Base-by-base conservation (phyloP, 2,888 invertebrate genomes). In the Drosophila putrida region DNA sequence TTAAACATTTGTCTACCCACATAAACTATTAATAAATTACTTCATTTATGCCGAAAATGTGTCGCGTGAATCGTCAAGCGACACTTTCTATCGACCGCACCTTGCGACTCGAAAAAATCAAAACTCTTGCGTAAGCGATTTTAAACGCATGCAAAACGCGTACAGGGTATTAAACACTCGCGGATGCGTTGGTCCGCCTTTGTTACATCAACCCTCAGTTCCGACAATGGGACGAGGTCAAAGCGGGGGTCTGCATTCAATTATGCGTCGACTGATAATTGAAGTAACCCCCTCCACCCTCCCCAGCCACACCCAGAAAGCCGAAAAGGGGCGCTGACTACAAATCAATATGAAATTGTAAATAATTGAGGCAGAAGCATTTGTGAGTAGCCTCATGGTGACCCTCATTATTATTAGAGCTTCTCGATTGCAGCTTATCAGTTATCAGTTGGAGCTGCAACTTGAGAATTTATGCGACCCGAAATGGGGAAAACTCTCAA, bases 131-230 rank as follows among this genome's bases (percentile, higher is more conserved):
- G 69, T 60, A 82, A 82, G 84, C 71, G 67, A 20, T 43, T 78
- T 47, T 58, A 69, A 85, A 82, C 88, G 83, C 88, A 88, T 82
- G 80, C 82, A 82, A 88, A 83, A 74, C 86, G 88, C 83, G 80
- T 82, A 83, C 88, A 78, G 49, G 25, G n/a, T n/a, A 33, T 33
- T 39, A 54, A 54, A 62, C 61, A 54, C 51, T 51, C 75, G 60
- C 49, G 53, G 44, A 46, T 46, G 47, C 47, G 53, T 25, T 54
- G 65, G 15, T 43, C 41, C 15, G 41, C 10, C 20, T 20, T 28
- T 31, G 51, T 69, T 59, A 62, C 71, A 65, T 84, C 31, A 31
- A 31, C 31, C 31, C 31, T 31, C 31, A 80, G 68, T 55, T 62
- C 15, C n/a, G n/a, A n/a, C n/a, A n/a, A n/a, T 43, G 64, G 55